phyloP scores from a whole-genome alignment of 1,140 invertebrate genomes.

The Chlorops oryzae region DNA sequence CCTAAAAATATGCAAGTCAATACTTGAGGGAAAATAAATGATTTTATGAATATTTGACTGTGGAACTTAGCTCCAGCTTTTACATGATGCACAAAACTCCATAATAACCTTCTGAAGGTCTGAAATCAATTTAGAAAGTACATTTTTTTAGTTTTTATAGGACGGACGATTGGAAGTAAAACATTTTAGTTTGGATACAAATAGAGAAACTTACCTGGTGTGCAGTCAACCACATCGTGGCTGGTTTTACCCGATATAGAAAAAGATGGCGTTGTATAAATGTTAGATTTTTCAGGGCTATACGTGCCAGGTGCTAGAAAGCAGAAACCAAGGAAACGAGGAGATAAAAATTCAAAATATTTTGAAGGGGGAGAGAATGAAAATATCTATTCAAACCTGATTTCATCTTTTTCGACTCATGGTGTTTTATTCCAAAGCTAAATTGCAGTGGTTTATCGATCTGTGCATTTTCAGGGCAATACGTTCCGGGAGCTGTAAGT shows the following conservation, averaged over 20 bases:
- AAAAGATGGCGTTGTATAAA: slow-evolving; percentile 56
- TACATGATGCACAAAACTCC: too few species aligned
- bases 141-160: slow-evolving; percentile 54
- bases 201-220: slow-evolving; percentile 40
- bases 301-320: slow-evolving; percentile 52
- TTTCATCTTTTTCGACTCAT: slow-evolving; percentile 62
- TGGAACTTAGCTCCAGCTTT: too few species aligned
- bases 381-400: slow-evolving; percentile 51
- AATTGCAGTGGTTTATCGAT: too few species aligned
- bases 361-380: slow-evolving; percentile 34
- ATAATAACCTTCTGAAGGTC: too few species aligned
- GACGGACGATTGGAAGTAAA: slow-evolving; percentile 71
- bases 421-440: slow-evolving; percentile 57
- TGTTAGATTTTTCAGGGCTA: slow-evolving; percentile 57
- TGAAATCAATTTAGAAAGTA: slow-evolving; percentile 56
- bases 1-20: too few species aligned
- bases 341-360: slow-evolving; percentile 29
- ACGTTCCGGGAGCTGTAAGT: slow-evolving; percentile 56
- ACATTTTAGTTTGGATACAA: slow-evolving; percentile 67
- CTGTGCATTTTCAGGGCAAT: slow-evolving; percentile 60
- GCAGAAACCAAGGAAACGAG: neutral
- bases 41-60: too few species aligned
- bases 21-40: too few species aligned
- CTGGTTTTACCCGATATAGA: too few species aligned
- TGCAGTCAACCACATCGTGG: slow-evolving; percentile 3